A percentile compares a stretch with the other conserved stretches of the same genome.
phyloP scores from a whole-genome alignment of 2,797 vertebrate species.

The Sebastes ruberrimus region DNA sequence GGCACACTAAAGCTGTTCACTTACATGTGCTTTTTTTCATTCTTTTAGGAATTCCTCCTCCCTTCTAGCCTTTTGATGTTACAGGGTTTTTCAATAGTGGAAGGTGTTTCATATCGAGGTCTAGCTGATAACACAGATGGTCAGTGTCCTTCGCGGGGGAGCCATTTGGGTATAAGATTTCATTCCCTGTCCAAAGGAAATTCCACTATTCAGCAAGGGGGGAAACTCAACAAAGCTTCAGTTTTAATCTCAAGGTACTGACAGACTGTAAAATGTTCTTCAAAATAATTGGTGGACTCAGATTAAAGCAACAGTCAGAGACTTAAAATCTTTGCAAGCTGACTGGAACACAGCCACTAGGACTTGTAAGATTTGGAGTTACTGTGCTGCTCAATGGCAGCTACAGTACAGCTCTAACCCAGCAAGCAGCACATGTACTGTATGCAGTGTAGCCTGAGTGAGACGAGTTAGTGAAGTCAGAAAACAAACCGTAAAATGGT shows the following conservation, averaged over 20 bases:
- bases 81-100: constrained; percentile 57
- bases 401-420: constrained; percentile 17
- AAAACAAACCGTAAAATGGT: constrained; percentile 49
- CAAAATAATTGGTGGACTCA: constrained; percentile 38
- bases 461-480: constrained; percentile 39
- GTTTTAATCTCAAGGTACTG: constrained; percentile 67
- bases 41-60: constrained; percentile 45
- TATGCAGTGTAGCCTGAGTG: not conserved
- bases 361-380: constrained; percentile 34
- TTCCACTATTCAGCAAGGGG: constrained; percentile 37
- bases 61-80: constrained; percentile 60
- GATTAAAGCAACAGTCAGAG: constrained; percentile 49
- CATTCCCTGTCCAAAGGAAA: constrained; percentile 53
- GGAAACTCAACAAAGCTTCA: constrained; percentile 26
- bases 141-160: constrained; percentile 66
- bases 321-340: constrained; percentile 51
- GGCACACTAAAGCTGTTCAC: constrained; percentile 48
- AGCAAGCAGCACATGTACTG: not conserved
- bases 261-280: constrained; percentile 59
- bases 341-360: constrained; percentile 37
- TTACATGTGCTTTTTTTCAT: constrained; percentile 49
- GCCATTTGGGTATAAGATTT: constrained; percentile 45
- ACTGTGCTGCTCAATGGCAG: constrained; percentile 37
- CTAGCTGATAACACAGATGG: constrained; percentile 76
- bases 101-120: constrained; percentile 82